A percentile compares a stretch with the other conserved stretches of the same genome.
Evolutionary conservation across 2,113 vertebrate species (phyloP).

Genomic region (Calidris pygmaea): DNA sequence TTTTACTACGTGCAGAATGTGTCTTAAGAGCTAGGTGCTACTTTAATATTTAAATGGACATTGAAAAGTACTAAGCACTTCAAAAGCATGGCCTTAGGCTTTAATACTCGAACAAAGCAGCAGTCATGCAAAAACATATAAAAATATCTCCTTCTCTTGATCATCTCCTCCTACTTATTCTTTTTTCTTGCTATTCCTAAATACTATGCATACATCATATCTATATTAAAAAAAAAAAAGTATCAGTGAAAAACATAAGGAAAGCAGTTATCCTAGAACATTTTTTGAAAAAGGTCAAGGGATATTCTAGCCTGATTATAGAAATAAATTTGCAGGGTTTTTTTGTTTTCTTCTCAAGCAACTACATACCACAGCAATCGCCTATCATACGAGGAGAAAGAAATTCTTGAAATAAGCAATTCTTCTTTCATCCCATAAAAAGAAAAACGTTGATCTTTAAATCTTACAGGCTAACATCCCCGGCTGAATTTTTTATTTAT

Average conservation of each 20-base stretch:
- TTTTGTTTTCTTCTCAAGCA: neutral
- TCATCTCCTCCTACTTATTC: neutral
- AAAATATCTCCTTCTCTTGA: neutral
- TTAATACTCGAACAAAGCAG: neutral
- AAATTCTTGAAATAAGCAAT: neutral
- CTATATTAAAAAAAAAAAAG: neutral
- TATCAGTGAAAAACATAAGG: no score
- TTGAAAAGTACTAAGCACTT: neutral
- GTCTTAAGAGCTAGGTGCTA: neutral
- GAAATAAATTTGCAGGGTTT: neutral
- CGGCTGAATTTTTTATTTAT: neutral
- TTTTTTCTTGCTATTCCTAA: neutral
- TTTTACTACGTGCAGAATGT: neutral
- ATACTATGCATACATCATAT: accelerated
- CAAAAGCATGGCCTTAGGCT: neutral
- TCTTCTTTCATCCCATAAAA: neutral
- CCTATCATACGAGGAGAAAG: neutral
- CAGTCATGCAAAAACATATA: neutral
- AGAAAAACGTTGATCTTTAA: neutral
- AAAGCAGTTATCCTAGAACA: neutral
- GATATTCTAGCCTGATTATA: neutral
- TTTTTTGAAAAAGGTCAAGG: neutral
- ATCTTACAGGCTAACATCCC: neutral
- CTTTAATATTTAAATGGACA: neutral
- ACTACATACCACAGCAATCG: neutral